Conservation (phyloP, 2,113 vertebrate genomes). For the Labeo catla region DNA sequence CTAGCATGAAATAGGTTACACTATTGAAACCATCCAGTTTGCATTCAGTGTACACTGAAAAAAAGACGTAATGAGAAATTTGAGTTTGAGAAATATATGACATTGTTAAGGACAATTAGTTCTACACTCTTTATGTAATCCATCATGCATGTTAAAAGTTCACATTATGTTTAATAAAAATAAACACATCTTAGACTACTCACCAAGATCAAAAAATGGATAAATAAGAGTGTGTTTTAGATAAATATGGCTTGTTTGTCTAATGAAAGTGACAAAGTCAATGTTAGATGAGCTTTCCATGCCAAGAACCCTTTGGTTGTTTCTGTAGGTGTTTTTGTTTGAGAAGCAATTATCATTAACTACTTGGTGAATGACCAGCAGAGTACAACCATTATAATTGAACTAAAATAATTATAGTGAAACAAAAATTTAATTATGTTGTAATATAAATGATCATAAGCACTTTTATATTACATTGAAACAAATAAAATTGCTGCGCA, state of each 20-base stretch:
- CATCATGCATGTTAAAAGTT: conserved; percentile 54
- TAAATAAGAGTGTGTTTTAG: not conserved
- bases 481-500: not conserved
- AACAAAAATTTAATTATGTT: not conserved
- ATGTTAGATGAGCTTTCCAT: not conserved
- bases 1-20: not conserved
- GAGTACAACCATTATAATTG: not conserved
- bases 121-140: conserved; percentile 42
- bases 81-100: not conserved
- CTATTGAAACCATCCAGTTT: not conserved
- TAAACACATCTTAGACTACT: conserved; percentile 53
- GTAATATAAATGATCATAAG: not conserved
- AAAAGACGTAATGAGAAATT: not conserved
- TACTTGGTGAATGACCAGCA: not conserved
- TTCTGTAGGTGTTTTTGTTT: not conserved
- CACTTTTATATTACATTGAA: not conserved
- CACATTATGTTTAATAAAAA: conserved; percentile 42
- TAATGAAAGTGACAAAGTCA: conserved; percentile 56
- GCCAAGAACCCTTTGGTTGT: not conserved
- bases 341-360: conserved; percentile 19
- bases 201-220: conserved; percentile 44
- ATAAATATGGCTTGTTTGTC: conserved; percentile 61
- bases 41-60: not conserved
- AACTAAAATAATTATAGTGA: not conserved
- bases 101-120: not conserved